These are phyloP conservation scores for Stenoptilia bipunctidactyla DNA, from an alignment of 2,888 invertebrate species.

Conservation along the genomic window DNA sequence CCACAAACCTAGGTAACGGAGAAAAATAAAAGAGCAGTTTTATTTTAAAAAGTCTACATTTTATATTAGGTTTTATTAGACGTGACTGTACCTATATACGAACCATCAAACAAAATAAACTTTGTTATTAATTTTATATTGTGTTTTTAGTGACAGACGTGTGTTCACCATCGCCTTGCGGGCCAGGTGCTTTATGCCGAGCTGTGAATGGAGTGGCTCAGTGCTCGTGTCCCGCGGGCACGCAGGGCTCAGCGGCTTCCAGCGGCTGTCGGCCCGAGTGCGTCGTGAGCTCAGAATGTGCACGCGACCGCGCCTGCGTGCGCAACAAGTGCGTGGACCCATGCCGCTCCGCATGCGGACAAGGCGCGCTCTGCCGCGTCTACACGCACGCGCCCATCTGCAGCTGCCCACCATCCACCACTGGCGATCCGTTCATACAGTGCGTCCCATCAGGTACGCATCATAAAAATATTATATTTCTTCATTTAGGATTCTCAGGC, in stretches of 20 bases:
- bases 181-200: slow-evolving; percentile 80
- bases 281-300: slow-evolving; percentile 84
- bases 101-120: too few species aligned
- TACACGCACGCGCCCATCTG: slow-evolving; percentile 76
- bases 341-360: slow-evolving; percentile 85
- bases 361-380: slow-evolving; percentile 78
- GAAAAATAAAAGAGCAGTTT: too few species aligned
- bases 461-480: too few species aligned
- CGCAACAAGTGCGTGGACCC: slow-evolving; percentile 86
- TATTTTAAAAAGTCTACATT: too few species aligned
- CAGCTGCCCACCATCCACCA: slow-evolving; percentile 78
- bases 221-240: slow-evolving; percentile 83
- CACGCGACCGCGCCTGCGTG: slow-evolving; percentile 81
- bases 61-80: too few species aligned
- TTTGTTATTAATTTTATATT: too few species aligned
- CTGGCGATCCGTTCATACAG: slow-evolving; percentile 86
- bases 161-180: slow-evolving; percentile 82
- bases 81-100: too few species aligned
- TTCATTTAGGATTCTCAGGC: too few species aligned
- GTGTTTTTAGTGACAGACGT: neutral
- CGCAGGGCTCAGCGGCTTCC: slow-evolving; percentile 79
- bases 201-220: slow-evolving; percentile 71
- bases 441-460: slow-evolving; percentile 54
- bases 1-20: too few species aligned
- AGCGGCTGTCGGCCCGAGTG: slow-evolving; percentile 88